Evolutionary conservation across 2,113 vertebrate species (phyloP).

Genomic region (Furnarius figulus): DNA sequence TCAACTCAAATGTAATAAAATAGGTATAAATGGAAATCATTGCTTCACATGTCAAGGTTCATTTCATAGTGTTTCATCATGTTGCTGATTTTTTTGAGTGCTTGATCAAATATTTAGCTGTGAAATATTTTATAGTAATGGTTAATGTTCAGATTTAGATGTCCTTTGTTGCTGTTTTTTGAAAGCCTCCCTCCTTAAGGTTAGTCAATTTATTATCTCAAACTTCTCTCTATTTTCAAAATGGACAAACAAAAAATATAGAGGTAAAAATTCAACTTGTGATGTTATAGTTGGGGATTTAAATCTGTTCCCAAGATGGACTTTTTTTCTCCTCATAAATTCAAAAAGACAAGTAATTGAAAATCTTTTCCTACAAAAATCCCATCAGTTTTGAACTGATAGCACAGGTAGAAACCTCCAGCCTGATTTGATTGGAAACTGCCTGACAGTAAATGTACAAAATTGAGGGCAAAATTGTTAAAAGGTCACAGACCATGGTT

Average conservation of each 20-base stretch:
- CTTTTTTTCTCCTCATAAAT: not conserved
- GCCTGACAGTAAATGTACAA: not conserved
- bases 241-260: not conserved
- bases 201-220: not conserved
- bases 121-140: not conserved
- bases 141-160: not conserved
- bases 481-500: not conserved
- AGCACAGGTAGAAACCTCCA: not conserved
- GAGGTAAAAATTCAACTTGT: not conserved
- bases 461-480: not conserved
- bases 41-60: not conserved
- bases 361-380: not conserved
- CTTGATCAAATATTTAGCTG: not conserved
- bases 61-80: not conserved
- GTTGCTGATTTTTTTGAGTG: not conserved
- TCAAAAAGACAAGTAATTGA: not conserved
- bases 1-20: not conserved
- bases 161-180: not conserved
- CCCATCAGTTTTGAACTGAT: not conserved
- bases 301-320: not conserved
- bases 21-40: not conserved
- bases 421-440: slow-evolving; percentile 6
- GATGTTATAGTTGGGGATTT: not conserved
- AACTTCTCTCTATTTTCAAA: not conserved
- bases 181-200: not conserved